A percentile compares a stretch with the other conserved stretches of the same genome.
phyloP scores from a whole-genome alignment of 2,113 vertebrate species.

The Chaenogobius annularis region DNA sequence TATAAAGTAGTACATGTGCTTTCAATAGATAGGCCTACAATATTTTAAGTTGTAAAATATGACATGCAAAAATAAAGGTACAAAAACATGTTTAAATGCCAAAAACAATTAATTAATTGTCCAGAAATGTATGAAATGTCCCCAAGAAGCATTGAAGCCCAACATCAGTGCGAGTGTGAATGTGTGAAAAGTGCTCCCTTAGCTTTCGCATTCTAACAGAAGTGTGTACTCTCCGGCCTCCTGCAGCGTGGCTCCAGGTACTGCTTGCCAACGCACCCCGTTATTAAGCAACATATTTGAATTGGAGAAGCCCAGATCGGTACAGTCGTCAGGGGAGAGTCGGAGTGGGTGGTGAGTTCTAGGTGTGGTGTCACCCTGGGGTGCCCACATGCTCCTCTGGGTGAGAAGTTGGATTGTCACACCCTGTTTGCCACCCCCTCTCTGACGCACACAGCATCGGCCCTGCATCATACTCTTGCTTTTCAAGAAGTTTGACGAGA shows the following conservation, averaged over 20 bases:
- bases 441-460: neutral
- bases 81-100: too few relatives aligned
- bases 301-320: conserved; percentile 60
- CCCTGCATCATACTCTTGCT: neutral
- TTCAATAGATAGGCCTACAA: too few relatives aligned
- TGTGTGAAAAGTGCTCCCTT: conserved; percentile 72
- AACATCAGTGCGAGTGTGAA: conserved; percentile 4
- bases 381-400: conserved; percentile 69
- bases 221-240: conserved; percentile 54
- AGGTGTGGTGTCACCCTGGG: conserved; percentile 71
- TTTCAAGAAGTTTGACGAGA: conserved; percentile 8
- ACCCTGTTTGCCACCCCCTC: conserved; percentile 38
- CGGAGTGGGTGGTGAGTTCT: conserved; percentile 51
- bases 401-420: conserved; percentile 66
- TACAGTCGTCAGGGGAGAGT: conserved; percentile 58
- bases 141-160: too few relatives aligned
- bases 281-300: conserved; percentile 83
- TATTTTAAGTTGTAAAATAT: too few relatives aligned
- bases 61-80: too few relatives aligned
- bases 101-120: too few relatives aligned
- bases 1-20: too few relatives aligned
- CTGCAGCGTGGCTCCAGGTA: conserved; percentile 75
- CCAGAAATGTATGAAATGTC: too few relatives aligned
- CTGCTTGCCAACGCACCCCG: conserved; percentile 70
- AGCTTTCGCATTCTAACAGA: conserved; percentile 67